Percentiles rank a stretch among this genome's conserved stretches.
These are phyloP conservation scores for Zoanthus sociatus DNA, from an alignment of 92 coral and sea anemone species.

Conservation along the genomic window DNA sequence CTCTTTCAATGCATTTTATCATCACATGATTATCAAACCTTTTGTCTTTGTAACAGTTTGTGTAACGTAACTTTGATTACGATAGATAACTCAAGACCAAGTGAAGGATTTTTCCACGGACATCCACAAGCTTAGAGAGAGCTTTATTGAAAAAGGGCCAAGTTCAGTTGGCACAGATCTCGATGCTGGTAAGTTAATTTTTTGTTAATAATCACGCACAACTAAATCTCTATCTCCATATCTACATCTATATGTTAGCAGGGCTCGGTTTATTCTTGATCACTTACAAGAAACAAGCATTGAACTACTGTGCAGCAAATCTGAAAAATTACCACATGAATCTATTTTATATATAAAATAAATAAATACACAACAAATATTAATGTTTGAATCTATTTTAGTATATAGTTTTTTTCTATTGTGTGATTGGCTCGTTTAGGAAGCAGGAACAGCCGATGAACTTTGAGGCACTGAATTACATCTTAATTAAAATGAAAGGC, in stretches of 20 bases:
- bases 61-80: conserved; percentile 3
- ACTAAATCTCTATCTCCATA: no score
- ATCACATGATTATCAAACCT: not conserved
- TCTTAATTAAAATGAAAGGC: not conserved
- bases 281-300: no score
- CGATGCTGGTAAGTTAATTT: conserved; percentile 77
- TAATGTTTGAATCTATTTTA: no score
- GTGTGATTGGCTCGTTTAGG: not conserved
- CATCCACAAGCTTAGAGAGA: conserved; percentile 91
- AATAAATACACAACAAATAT: no score
- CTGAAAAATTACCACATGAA: no score
- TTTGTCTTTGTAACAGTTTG: not conserved
- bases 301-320: no score
- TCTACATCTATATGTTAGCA: no score
- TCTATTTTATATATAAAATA: no score
- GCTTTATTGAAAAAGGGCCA: conserved; percentile 93
- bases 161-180: conserved; percentile 92
- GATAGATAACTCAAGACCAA: conserved; percentile 95
- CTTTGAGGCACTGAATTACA: not conserved
- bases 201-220: no score
- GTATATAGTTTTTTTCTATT: not conserved
- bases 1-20: no score
- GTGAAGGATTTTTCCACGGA: conserved; percentile 88
- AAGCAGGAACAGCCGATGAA: not conserved
- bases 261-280: no score